Evolutionary conservation across 2,888 invertebrate genomes (phyloP).

Genomic region (Agriopis leucophaearia): DNA sequence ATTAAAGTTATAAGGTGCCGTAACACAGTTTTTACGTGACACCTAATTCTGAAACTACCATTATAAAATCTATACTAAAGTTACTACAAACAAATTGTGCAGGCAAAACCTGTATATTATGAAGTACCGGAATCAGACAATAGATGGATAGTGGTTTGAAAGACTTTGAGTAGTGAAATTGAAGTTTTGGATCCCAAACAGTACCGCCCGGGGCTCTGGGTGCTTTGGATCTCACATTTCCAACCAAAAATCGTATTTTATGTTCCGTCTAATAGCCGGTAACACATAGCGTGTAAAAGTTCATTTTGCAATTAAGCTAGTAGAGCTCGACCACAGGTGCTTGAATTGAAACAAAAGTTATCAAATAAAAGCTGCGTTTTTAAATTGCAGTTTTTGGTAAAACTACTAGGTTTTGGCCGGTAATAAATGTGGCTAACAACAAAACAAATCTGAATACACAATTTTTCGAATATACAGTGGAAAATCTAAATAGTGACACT

Average conservation of each 20-base stretch:
- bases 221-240: not conserved
- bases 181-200: constrained; percentile 26
- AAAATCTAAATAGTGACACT: too few species aligned
- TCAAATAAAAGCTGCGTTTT: constrained; percentile 18
- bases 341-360: constrained; percentile 30
- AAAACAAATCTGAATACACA: not conserved
- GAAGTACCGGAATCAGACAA: constrained; percentile 6
- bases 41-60: too few species aligned
- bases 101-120: not conserved
- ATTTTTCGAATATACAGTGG: not conserved
- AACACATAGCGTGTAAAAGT: constrained; percentile 9
- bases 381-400: not conserved
- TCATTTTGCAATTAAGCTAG: constrained; percentile 30
- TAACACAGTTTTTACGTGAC: too few species aligned
- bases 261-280: not conserved
- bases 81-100: constrained; percentile 10
- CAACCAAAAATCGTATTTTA: constrained; percentile 19
- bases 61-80: constrained; percentile 21
- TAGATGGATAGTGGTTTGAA: constrained; percentile 8
- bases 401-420: too few species aligned
- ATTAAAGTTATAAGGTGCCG: too few species aligned
- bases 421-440: too few species aligned
- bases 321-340: not conserved
- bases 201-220: not conserved
- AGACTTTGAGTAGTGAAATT: not conserved